Conservation (phyloP, 2,888 invertebrate species). For the Bellardia bayeri region DNA sequence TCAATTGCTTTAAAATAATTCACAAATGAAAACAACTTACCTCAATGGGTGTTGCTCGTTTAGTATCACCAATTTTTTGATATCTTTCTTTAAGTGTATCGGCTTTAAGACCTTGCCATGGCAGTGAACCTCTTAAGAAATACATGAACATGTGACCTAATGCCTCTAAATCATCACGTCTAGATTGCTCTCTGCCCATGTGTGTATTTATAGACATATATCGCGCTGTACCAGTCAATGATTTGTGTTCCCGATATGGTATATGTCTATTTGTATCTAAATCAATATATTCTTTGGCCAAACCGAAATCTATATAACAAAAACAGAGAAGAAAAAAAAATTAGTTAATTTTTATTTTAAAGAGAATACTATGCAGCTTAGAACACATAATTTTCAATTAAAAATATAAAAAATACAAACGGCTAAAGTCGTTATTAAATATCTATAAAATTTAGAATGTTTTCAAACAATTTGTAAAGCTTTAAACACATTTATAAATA, state of each 20-base stretch:
- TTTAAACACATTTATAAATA: too few species aligned
- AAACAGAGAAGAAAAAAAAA: slow-evolving; percentile 13
- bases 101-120: slow-evolving; percentile 99
- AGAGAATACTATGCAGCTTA: not conserved
- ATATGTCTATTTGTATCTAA: slow-evolving; percentile 99
- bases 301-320: slow-evolving; percentile 94
- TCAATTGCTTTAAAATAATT: not conserved
- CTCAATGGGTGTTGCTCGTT: slow-evolving; percentile 99
- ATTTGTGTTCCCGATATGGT: slow-evolving; percentile 99
- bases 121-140: slow-evolving; percentile 99
- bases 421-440: too few species aligned
- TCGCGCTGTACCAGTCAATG: slow-evolving; percentile 99
- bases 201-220: slow-evolving; percentile 99
- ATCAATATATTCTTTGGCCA: slow-evolving; percentile 99
- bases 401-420: too few species aligned
- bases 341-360: slow-evolving; percentile 17
- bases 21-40: slow-evolving; percentile 83
- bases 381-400: too few species aligned
- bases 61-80: slow-evolving; percentile 99
- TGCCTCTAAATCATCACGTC: slow-evolving; percentile 99
- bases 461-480: too few species aligned
- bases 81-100: slow-evolving; percentile 99
- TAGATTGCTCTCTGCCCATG: slow-evolving; percentile 99
- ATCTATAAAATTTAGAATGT: too few species aligned
- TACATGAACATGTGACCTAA: slow-evolving; percentile 99